Evolutionary conservation across 1,140 invertebrate species (phyloP).

Genomic region (Pristionchus pacificus): DNA sequence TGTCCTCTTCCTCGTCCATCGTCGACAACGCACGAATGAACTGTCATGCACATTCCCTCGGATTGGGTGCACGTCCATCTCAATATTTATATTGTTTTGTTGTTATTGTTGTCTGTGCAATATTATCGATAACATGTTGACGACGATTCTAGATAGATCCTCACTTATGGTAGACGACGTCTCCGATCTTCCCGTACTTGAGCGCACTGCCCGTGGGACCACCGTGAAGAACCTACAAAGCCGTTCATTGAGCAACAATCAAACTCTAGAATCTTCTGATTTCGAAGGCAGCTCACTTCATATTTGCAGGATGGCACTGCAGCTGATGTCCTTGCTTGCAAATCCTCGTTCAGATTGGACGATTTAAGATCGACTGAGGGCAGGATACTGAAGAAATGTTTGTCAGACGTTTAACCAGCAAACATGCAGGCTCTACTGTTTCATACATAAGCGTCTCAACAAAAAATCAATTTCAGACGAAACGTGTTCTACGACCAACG

Average conservation of each 20-base stretch:
- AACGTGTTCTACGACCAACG: too few species aligned
- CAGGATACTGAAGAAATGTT: too few species aligned
- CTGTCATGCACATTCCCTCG: constrained; percentile 31
- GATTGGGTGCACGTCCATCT: constrained; percentile 30
- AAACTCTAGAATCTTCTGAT: background rate
- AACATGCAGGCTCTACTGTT: too few species aligned
- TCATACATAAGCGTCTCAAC: too few species aligned
- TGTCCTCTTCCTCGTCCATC: constrained; percentile 31
- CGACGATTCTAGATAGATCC: background rate
- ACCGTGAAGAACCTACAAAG: constrained; percentile 16
- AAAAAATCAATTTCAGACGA: too few species aligned
- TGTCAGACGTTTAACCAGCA: too few species aligned
- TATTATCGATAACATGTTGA: background rate
- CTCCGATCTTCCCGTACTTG: constrained; percentile 25
- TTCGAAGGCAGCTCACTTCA: constrained; percentile 8
- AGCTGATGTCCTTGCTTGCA: too few species aligned
- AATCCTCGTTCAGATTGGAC: too few species aligned
- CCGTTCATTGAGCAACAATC: too few species aligned
- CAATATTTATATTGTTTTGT: background rate
- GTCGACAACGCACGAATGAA: constrained; percentile 35
- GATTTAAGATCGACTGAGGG: too few species aligned
- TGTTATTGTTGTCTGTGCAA: background rate
- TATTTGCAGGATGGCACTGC: constrained; percentile 29
- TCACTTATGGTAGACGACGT: constrained; percentile 33
- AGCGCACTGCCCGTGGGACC: constrained; percentile 19